Percentiles rank a stretch among this genome's conserved stretches.
phyloP scores from a whole-genome alignment of 2,888 invertebrate genomes.

The Didymodactylos carnosus region DNA sequence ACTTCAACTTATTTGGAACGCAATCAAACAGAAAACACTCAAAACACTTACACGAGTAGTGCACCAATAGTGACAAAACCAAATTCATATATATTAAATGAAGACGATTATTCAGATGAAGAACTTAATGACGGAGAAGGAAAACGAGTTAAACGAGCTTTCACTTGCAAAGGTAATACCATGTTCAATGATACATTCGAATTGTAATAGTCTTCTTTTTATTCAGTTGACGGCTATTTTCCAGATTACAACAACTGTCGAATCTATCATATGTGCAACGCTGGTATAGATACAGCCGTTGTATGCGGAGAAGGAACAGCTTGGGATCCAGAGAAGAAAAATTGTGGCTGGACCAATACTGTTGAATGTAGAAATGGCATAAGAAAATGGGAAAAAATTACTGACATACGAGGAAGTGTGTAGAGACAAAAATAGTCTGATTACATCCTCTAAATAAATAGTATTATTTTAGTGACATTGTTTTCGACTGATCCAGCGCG shows the following conservation, averaged over 20 bases:
- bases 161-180: background rate
- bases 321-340: constrained; percentile 1
- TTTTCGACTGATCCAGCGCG: constrained; percentile 1
- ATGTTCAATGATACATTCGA: background rate
- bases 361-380: constrained; percentile 11
- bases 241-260: constrained; percentile 11
- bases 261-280: constrained; percentile 11
- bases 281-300: background rate
- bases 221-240: constrained; percentile 8
- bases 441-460: background rate
- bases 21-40: background rate
- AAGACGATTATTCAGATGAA: background rate
- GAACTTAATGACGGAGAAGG: background rate
- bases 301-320: constrained; percentile 8
- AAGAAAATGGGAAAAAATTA: constrained; percentile 7
- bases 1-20: background rate
- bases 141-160: background rate
- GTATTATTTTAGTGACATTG: constrained; percentile 1
- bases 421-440: background rate
- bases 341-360: constrained; percentile 7
- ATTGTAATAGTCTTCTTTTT: background rate
- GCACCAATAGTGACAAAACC: background rate
- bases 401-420: constrained; percentile 8
- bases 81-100: background rate
- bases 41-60: background rate